A percentile compares a stretch with the other conserved stretches of the same genome.
These are phyloP conservation scores for Romanogobio albipinnatus DNA, from an alignment of 2,113 vertebrate species.

Conservation along the genomic window DNA sequence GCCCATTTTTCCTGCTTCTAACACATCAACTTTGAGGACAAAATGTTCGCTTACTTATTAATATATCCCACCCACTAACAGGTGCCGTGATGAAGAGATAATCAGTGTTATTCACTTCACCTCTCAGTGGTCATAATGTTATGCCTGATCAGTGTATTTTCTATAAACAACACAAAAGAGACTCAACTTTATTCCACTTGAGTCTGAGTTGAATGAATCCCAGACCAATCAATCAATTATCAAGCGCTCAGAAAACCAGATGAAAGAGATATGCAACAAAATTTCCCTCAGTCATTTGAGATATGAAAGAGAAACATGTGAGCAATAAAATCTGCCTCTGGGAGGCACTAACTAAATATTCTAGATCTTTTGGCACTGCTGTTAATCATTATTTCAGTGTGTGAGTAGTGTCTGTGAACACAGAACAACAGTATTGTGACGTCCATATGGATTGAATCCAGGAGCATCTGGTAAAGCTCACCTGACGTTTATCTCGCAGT, in stretches of 20 bases:
- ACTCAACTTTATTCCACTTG: not conserved
- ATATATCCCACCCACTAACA: no score
- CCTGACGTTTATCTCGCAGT: conserved; percentile 3
- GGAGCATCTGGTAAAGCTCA: not conserved
- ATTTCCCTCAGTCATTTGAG: not conserved
- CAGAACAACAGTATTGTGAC: not conserved
- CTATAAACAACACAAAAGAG: not conserved
- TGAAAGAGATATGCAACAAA: not conserved
- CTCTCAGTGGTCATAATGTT: no score
- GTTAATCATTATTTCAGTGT: not conserved
- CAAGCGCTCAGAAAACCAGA: not conserved
- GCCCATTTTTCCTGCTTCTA: no score
- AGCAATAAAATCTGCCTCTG: conserved; percentile 3
- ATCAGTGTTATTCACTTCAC: no score
- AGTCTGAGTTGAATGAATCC: not conserved
- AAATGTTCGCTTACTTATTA: no score
- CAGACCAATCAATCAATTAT: not conserved
- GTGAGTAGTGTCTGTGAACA: not conserved
- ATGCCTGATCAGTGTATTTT: not conserved
- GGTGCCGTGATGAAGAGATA: no score
- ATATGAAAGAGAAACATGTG: not conserved
- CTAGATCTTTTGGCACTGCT: not conserved
- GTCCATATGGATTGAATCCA: not conserved
- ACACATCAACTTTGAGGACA: no score
- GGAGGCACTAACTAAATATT: not conserved